These are phyloP conservation scores for Drosophila baimaii DNA, from an alignment of 1,140 invertebrate species.

Conservation along the genomic window DNA sequence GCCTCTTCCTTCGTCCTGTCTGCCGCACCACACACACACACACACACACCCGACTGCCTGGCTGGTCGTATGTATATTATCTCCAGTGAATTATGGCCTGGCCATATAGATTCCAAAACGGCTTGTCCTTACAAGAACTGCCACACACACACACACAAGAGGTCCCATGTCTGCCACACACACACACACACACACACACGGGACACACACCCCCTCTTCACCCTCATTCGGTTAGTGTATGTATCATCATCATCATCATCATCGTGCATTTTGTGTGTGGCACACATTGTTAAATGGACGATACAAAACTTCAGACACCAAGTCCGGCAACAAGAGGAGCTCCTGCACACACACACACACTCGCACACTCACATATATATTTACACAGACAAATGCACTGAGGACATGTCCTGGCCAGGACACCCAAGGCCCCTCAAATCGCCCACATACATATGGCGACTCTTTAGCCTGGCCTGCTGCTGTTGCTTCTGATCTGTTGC, in stretches of 20 bases:
- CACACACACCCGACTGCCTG: background rate
- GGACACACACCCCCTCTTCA: slow-evolving; percentile 13
- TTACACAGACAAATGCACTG: too few relatives aligned
- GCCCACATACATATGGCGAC: slow-evolving; percentile 27
- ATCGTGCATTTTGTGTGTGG: slow-evolving; percentile 67
- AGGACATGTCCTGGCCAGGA: slow-evolving; percentile 35
- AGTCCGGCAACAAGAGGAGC: slow-evolving; percentile 15
- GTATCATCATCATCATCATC: slow-evolving; percentile 74
- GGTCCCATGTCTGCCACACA: slow-evolving; percentile 47
- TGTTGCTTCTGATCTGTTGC: slow-evolving; percentile 45
- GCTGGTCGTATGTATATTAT: slow-evolving; percentile 76
- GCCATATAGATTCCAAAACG: slow-evolving; percentile 79
- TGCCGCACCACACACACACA: slow-evolving; percentile 23
- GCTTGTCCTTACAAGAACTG: slow-evolving; percentile 73
- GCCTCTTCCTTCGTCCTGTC: slow-evolving; percentile 34
- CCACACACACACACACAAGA: slow-evolving; percentile 9
- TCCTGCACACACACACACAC: slow-evolving; percentile 1
- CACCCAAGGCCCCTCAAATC: background rate
- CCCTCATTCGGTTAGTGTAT: slow-evolving; percentile 30
- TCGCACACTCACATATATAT: too few relatives aligned
- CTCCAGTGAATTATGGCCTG: slow-evolving; percentile 80
- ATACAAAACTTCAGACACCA: slow-evolving; percentile 74
- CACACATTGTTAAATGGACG: slow-evolving; percentile 83
- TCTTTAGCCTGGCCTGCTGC: slow-evolving; percentile 8
- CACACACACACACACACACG: slow-evolving; percentile 6